Evolutionary conservation across 2,888 invertebrate species (phyloP).

Genomic region (Dolichopus griseipennis): DNA sequence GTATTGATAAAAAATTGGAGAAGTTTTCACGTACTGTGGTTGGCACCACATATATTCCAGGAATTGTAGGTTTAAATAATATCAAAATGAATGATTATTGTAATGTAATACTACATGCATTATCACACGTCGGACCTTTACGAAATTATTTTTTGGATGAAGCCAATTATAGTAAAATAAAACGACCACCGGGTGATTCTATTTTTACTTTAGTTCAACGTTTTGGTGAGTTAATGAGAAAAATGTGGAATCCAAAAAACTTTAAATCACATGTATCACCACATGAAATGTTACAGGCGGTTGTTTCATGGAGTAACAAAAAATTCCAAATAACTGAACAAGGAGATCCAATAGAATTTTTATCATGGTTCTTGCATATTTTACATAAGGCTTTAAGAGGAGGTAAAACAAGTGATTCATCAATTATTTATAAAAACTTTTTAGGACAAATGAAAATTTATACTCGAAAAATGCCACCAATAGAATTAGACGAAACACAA

Average conservation of each 20-base stretch:
- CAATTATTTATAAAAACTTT: conserved; percentile 92
- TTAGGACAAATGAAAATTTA: conserved; percentile 84
- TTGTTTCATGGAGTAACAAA: conserved; percentile 93
- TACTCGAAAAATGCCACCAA: conserved; percentile 85
- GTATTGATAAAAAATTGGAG: conserved; percentile 58
- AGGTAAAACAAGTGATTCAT: conserved; percentile 75
- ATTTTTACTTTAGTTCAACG: conserved; percentile 78
- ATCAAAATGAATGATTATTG: conserved; percentile 99
- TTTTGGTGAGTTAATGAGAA: conserved; percentile 92
- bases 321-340: conserved; percentile 97
- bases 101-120: conserved; percentile 91
- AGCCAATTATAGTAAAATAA: conserved; percentile 79
- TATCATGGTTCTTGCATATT: conserved; percentile 97
- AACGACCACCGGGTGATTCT: conserved; percentile 92
- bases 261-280: conserved; percentile 99
- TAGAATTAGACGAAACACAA: conserved; percentile 83
- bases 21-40: conserved; percentile 92
- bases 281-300: conserved; percentile 99
- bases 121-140: conserved; percentile 90
- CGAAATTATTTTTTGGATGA: conserved; percentile 92
- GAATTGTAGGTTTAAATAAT: conserved; percentile 95
- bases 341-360: conserved; percentile 95
- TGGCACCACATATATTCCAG: conserved; percentile 92
- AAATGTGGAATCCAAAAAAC: conserved; percentile 97
- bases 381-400: conserved; percentile 91